Evolutionary conservation across 1,140 invertebrate genomes (phyloP).

Genomic region (Telenomus remus): DNA sequence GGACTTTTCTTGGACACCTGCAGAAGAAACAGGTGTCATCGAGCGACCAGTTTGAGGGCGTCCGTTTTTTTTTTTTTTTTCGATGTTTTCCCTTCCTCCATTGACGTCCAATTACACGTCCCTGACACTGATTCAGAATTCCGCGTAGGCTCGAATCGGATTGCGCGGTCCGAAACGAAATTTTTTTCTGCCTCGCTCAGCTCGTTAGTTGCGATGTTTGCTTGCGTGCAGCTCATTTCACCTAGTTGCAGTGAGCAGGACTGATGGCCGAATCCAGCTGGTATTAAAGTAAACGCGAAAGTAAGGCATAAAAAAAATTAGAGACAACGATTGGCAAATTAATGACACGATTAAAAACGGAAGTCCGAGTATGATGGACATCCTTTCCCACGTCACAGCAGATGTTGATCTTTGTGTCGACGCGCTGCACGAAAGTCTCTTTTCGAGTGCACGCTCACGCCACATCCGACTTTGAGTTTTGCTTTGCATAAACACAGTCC

Average conservation of each 20-base stretch:
- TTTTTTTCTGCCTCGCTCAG: neutral
- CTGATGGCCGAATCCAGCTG: too few relatives aligned
- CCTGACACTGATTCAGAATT: slow-evolving; percentile 36
- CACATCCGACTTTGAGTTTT: slow-evolving; percentile 26
- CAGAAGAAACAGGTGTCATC: slow-evolving; percentile 23
- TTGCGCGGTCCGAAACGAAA: neutral
- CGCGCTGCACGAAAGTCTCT: slow-evolving; percentile 22
- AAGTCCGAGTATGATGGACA: slow-evolving; percentile 40
- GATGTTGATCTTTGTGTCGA: slow-evolving; percentile 57
- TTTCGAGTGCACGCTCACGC: slow-evolving; percentile 33
- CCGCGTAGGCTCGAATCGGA: slow-evolving; percentile 2
- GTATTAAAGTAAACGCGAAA: slow-evolving; percentile 12
- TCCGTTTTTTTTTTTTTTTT: neutral
- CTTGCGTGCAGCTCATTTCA: too few relatives aligned
- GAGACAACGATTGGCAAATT: slow-evolving; percentile 19
- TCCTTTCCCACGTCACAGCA: slow-evolving; percentile 60
- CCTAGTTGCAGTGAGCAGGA: too few relatives aligned
- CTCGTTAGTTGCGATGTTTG: too few relatives aligned
- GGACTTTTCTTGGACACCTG: neutral
- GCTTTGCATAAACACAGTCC: slow-evolving; percentile 17
- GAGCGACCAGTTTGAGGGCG: slow-evolving; percentile 20
- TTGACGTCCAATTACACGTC: slow-evolving; percentile 6
- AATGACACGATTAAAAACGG: slow-evolving; percentile 42
- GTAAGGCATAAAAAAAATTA: slow-evolving; percentile 7
- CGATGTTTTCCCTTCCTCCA: neutral